Conservation (phyloP, 2,888 invertebrate species). For the Bugula neritina region DNA sequence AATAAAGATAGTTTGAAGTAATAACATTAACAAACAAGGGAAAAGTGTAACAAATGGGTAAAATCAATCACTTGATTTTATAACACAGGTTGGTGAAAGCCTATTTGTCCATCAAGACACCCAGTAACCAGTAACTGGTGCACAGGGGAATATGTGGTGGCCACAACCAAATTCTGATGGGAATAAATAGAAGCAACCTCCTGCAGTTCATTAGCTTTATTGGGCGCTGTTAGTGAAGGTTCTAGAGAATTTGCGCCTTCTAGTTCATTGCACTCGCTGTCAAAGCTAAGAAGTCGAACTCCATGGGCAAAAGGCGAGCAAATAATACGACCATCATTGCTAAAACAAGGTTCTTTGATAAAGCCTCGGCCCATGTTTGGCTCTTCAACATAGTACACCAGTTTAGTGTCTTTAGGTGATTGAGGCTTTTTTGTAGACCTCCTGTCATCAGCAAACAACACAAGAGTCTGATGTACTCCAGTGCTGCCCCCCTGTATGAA, state of each 20-base stretch:
- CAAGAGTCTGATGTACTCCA: conserved; percentile 21
- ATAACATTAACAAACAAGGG: too few relatives aligned
- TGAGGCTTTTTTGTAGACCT: conserved; percentile 39
- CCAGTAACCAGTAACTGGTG: conserved; percentile 83
- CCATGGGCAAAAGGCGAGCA: conserved; percentile 85
- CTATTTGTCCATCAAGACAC: conserved; percentile 78
- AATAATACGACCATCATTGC: conserved; percentile 79
- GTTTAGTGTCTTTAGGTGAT: conserved; percentile 67
- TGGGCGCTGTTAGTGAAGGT: conserved; percentile 29
- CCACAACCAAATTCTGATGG: conserved; percentile 77
- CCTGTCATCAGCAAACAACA: conserved; percentile 24
- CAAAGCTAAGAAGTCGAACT: conserved; percentile 75
- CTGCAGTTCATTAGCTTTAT: conserved; percentile 56
- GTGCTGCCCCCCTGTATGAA: conserved; percentile 2
- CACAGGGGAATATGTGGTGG: conserved; percentile 81
- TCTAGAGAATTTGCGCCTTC: conserved; percentile 59
- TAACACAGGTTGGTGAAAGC: conserved; percentile 76
- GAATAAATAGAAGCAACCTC: conserved; percentile 68
- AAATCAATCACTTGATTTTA: too few relatives aligned
- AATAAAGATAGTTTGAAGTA: too few relatives aligned
- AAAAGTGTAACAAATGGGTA: too few relatives aligned
- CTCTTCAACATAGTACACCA: conserved; percentile 78
- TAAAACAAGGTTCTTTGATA: conserved; percentile 87
- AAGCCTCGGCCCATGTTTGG: conserved; percentile 82
- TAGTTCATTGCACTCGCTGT: conserved; percentile 70